Base-by-base conservation (phyloP, 2,113 vertebrate species). In the Thunnus maccoyii region DNA sequence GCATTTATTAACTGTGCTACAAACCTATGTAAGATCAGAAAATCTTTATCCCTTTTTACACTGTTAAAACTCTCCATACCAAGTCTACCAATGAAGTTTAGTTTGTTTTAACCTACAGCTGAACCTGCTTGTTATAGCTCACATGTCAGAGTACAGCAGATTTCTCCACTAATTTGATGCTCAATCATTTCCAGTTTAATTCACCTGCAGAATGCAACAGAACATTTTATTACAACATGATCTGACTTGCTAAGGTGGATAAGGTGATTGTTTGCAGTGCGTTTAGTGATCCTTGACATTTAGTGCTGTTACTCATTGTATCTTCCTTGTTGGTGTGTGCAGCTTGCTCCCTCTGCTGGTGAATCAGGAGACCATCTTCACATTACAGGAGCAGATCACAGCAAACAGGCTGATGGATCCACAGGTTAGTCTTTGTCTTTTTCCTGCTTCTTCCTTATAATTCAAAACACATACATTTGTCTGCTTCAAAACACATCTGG, bases 341-440 rank as follows among this genome's bases (percentile, higher is more conserved):
- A 99, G 97, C 88, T 95, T 0, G 92, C 94, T 57, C 95, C 96
- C 67, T 94, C 96, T 88, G 41, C 93, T 1, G 91, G 95, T 4
- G 97, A 97, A 0, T 86, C 94, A n/a, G 84, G 93, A 72, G 95
- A 95, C 18, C 94, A 92, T 0, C 82, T 91, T 36, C 92, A 93
- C 55, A 73, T 56, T 54, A 48, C 61, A 80, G 91, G 76, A 61
- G 84, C 78, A 1, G 95, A 93, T 48, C 84, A 3, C 41, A 91
- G 89, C 47, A 95, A 93, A 71, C 95, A 95, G 80, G 66, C 92
- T 15, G 91, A 93, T 3, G 87, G 92, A 65, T 71, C 82, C 0
- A 64, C 93, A 94, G 96, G 96, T 96, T 56, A 93, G 94, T 83
- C 20, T 36, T 16, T 11, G 11, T 51, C 10, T 32, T 46, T 32